Conservation (phyloP, 1,140 invertebrate species). For the Orchesella cincta region DNA sequence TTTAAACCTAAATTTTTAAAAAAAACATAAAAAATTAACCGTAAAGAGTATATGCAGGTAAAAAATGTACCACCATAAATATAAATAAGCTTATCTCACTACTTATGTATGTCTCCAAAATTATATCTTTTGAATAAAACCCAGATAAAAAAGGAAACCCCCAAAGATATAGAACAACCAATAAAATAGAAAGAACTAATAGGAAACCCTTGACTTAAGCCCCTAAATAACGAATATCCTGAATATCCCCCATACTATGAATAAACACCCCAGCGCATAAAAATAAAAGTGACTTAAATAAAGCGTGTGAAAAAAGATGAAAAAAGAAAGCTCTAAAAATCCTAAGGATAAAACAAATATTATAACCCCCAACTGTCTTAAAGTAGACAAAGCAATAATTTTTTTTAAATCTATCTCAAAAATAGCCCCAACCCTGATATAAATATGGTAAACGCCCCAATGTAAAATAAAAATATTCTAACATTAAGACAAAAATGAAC, state of each 20-base stretch:
- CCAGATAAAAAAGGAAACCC: slow-evolving; percentile 64
- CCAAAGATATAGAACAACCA: slow-evolving; percentile 61
- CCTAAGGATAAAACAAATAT: slow-evolving; percentile 62
- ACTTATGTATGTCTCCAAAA: slow-evolving; percentile 62
- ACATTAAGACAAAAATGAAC: slow-evolving; percentile 62
- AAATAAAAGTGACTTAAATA: slow-evolving; percentile 69
- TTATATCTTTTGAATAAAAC: slow-evolving; percentile 69
- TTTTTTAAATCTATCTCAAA: slow-evolving; percentile 69
- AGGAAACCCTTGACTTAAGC: slow-evolving; percentile 55
- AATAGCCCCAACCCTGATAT: slow-evolving; percentile 63
- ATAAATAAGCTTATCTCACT: slow-evolving; percentile 59
- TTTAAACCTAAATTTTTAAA: neutral
- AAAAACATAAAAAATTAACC: neutral
- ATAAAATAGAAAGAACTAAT: slow-evolving; percentile 59
- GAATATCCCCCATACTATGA: slow-evolving; percentile 63
- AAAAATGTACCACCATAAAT: too few species aligned
- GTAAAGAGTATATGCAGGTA: neutral
- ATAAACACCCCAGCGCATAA: slow-evolving; percentile 64
- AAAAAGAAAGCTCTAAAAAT: slow-evolving; percentile 59
- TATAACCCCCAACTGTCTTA: slow-evolving; percentile 71
- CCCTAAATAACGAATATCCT: slow-evolving; percentile 66
- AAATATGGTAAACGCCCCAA: slow-evolving; percentile 62
- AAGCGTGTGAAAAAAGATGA: slow-evolving; percentile 66
- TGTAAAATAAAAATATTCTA: slow-evolving; percentile 57
- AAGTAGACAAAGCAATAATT: slow-evolving; percentile 71